Evolutionary conservation across 1,140 invertebrate genomes (phyloP), one percentile per base, ranked within the genome.

Genomic region (Ericerus pela): DNA sequence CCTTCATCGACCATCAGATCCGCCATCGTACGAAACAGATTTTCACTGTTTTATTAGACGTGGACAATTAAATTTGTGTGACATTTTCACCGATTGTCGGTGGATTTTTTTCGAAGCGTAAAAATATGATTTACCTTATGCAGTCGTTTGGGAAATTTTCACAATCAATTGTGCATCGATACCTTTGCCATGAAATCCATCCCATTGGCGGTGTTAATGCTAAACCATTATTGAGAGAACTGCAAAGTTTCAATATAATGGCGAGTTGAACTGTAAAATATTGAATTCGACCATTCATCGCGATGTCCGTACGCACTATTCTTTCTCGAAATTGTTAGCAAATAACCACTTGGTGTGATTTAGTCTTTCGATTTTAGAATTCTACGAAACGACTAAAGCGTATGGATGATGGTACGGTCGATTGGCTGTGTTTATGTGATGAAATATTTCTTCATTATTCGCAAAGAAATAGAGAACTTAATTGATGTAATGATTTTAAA

Each of bases 141-240:
- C 82, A 84, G 62, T 82, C 79, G 60, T 81, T 68, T 11, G 80
- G 80, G 64, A 80, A 79, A 36, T 68, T 73, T 14, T 70, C 64
- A 64, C 84, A 87, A 65, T 87, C 77, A 1, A 70, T 78, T 55
- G 81, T 75, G 65, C 84, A 87, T 38, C 80, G 67, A 64, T 78
- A 87, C 59, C 81, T 69, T 60, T 82, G 74, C 84, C 84, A 86
- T 2, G 81, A 75, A 63, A 85, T 71, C 81, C 81, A 87, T n/a
- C 84, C 84, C 82, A 87, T 85, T 1, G 83, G 83, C 3, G 79
- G 79, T 24, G 73, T 78, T 24, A 67, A 60, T 2, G 75, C 76
- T 27, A 79, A 60, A 1, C 78, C 78, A 70, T 79, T 79, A 52
- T 79, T 70, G 24, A 79, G 63, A n/a, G 33, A 31, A 4, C 10